Percentiles rank a stretch among this genome's conserved stretches.
These are phyloP conservation scores for Myioborus miniatus DNA, from an alignment of 2,797 vertebrate genomes.

Conservation along the genomic window DNA sequence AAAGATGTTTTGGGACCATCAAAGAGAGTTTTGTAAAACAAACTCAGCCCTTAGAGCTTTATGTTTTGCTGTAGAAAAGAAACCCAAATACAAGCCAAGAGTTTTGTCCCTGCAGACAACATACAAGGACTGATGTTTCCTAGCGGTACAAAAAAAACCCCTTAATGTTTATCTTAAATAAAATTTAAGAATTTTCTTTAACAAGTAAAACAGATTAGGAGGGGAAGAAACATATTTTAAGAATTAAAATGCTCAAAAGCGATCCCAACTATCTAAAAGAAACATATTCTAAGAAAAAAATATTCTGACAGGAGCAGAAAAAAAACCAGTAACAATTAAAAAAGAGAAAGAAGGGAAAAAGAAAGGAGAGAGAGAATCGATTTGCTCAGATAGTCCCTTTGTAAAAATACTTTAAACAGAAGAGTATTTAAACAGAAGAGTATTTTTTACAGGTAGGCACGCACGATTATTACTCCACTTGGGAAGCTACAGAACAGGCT, in stretches of 20 bases:
- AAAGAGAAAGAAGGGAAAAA: background rate
- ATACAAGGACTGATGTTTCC: slow-evolving; percentile 11
- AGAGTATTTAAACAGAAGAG: background rate
- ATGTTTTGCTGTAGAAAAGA: slow-evolving; percentile 57
- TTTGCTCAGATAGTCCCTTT: background rate
- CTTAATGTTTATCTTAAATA: slow-evolving; percentile 25
- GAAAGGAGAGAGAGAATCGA: background rate
- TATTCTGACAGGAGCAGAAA: background rate
- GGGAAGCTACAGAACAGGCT: background rate
- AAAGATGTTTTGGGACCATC: slow-evolving; percentile 64
- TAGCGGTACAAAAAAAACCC: background rate
- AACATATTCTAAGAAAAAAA: background rate
- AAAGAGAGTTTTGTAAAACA: slow-evolving; percentile 75
- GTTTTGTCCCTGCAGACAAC: slow-evolving; percentile 31
- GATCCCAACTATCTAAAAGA: background rate
- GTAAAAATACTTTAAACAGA: background rate
- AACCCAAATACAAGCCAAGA: slow-evolving; percentile 52
- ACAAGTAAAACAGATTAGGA: slow-evolving; percentile 39
- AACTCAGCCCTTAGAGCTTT: slow-evolving; percentile 63
- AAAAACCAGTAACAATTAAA: background rate
- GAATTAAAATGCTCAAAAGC: background rate
- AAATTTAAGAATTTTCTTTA: slow-evolving; percentile 7
- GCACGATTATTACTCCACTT: background rate
- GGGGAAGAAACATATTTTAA: background rate
- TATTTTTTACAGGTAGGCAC: background rate